A percentile compares a stretch with the other conserved stretches of the same genome.
phyloP scores from a whole-genome alignment of 2,113 vertebrate species.

The Jacana jacana region DNA sequence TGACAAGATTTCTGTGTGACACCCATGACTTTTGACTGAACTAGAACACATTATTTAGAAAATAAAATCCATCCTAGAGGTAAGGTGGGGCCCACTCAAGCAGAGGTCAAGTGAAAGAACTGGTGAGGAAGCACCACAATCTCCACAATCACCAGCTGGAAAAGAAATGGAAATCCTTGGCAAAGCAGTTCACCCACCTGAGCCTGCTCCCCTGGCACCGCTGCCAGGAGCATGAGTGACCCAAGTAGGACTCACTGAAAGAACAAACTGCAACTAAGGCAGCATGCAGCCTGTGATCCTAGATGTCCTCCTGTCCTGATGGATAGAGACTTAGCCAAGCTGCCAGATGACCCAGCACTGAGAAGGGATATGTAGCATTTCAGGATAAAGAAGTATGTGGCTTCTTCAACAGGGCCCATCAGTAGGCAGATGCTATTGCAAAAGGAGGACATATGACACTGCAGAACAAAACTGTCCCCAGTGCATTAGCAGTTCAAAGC shows the following conservation, averaged over 20 bases:
- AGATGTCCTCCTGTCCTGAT: neutral
- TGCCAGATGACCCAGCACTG: neutral
- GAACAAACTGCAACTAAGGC: neutral
- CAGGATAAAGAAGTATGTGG: neutral
- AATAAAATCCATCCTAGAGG: neutral
- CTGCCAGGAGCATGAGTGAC: neutral
- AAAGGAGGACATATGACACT: fast-evolving
- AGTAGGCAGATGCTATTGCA: fast-evolving
- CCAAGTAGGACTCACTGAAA: neutral
- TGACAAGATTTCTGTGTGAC: neutral
- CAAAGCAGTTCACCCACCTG: neutral
- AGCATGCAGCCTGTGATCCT: fast-evolving
- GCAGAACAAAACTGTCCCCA: neutral
- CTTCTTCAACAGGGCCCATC: neutral
- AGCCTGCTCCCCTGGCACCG: fast-evolving
- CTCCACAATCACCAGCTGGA: neutral
- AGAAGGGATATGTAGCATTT: neutral
- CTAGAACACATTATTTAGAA: neutral
- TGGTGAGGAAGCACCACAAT: neutral
- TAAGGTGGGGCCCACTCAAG: neutral
- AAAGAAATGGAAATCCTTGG: fast-evolving
- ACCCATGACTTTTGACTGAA: conserved; percentile 11
- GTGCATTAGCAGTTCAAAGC: neutral
- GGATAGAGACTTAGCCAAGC: neutral
- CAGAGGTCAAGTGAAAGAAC: neutral